Evolutionary conservation across 2,113 vertebrate genomes (phyloP).

Genomic region (Tringa solitaria): DNA sequence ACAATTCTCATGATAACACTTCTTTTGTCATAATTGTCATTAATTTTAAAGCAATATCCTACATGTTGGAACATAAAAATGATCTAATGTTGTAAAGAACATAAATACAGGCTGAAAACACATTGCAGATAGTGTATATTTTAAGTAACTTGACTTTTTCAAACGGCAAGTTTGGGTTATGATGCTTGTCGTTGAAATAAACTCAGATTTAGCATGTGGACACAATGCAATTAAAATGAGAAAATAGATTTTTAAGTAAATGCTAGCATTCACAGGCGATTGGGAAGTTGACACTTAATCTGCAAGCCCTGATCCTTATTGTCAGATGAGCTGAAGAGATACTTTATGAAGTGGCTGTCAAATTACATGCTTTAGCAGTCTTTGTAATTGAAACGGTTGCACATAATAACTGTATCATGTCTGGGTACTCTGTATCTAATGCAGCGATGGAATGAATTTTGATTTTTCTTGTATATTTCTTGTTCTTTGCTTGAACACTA

Average conservation of each 20-base stretch:
- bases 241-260: constrained; percentile 21
- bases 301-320: not conserved
- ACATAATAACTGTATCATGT: constrained; percentile 28
- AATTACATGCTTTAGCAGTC: constrained; percentile 44
- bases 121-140: not conserved
- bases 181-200: not conserved
- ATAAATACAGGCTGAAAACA: not conserved
- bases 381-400: constrained; percentile 54
- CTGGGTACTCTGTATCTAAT: constrained; percentile 26
- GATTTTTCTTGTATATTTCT: not conserved
- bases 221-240: not conserved
- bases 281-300: not conserved
- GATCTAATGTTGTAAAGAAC: not conserved
- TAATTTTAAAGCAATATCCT: not conserved
- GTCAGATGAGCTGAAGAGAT: constrained; percentile 14
- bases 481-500: not conserved
- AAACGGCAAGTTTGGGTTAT: not conserved
- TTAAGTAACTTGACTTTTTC: not conserved
- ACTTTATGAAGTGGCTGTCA: not conserved
- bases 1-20: constrained; percentile 27
- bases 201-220: not conserved
- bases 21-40: constrained; percentile 21
- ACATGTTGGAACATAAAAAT: not conserved
- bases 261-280: not conserved
- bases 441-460: constrained; percentile 1